phyloP scores from a whole-genome alignment of 2,113 vertebrate genomes.

The Eurypyga helias region DNA sequence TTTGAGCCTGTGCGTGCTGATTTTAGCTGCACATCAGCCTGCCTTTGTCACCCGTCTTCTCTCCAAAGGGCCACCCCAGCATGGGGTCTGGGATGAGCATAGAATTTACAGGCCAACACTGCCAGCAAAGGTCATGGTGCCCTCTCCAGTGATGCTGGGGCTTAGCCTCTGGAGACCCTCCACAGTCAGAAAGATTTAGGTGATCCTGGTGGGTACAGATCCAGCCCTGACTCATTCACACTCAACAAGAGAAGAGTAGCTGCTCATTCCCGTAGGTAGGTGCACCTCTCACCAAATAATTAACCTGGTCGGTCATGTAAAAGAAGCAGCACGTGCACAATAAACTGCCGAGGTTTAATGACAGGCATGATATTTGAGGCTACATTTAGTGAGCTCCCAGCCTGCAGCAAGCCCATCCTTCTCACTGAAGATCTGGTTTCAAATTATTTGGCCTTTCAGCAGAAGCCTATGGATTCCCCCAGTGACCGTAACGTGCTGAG shows the following conservation, averaged over 20 bases:
- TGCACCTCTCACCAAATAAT: neutral
- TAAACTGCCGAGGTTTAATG: accelerated
- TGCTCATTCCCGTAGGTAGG: neutral
- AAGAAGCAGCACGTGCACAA: accelerated
- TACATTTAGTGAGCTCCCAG: neutral
- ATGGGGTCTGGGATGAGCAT: neutral
- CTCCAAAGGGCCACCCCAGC: neutral
- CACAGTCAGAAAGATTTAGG: accelerated
- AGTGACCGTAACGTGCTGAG: neutral
- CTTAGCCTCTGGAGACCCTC: neutral
- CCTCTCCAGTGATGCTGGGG: neutral
- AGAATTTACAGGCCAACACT: accelerated
- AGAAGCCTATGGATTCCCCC: neutral
- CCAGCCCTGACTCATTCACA: accelerated
- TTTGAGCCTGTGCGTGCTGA: neutral
- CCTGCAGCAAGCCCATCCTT: neutral
- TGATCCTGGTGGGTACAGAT: accelerated
- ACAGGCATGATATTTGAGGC: neutral
- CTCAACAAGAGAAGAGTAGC: neutral
- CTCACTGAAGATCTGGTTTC: neutral
- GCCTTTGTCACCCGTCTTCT: neutral
- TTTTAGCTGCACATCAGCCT: neutral
- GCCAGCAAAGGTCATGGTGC: neutral
- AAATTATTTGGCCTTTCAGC: neutral
- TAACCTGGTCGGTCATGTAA: neutral